These are phyloP conservation scores for Adineta ricciae DNA, from an alignment of 2,888 invertebrate species.

Conservation along the genomic window DNA sequence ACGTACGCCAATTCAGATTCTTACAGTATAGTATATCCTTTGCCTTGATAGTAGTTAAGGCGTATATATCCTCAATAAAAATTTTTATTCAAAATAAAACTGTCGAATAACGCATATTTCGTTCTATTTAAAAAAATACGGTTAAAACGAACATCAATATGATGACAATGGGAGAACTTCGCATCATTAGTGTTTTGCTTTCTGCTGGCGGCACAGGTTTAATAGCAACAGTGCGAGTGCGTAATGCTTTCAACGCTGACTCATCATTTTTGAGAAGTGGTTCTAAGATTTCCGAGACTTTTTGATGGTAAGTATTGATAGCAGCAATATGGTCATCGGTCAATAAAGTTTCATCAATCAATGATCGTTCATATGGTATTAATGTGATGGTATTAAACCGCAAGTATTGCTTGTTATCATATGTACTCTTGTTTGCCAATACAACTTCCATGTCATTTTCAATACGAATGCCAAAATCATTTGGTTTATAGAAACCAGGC, in stretches of 20 bases:
- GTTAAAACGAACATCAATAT: too few relatives aligned
- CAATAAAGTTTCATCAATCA: constrained; percentile 27
- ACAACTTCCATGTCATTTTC: constrained; percentile 55
- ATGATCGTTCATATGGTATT: constrained; percentile 28
- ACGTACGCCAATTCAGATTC: too few relatives aligned
- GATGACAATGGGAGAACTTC: neutral
- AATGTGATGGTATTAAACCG: constrained; percentile 22
- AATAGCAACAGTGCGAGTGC: neutral
- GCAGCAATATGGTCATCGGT: constrained; percentile 2
- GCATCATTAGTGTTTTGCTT: too few relatives aligned
- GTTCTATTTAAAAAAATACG: too few relatives aligned
- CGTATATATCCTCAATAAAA: too few relatives aligned
- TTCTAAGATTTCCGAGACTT: neutral
- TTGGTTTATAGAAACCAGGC: constrained; percentile 83
- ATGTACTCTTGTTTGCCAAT: constrained; percentile 2
- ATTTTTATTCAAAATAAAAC: too few relatives aligned
- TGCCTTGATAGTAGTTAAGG: too few relatives aligned
- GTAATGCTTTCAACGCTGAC: neutral
- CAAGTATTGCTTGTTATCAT: constrained; percentile 2
- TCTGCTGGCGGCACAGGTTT: neutral
- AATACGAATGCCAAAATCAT: constrained; percentile 74
- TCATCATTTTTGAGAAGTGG: neutral
- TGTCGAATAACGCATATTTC: too few relatives aligned
- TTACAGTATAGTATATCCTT: too few relatives aligned
- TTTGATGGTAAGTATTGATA: constrained; percentile 11